Evolutionary conservation across 1,140 invertebrate genomes (phyloP).

Genomic region (Pemphigus obesinymphae): DNA sequence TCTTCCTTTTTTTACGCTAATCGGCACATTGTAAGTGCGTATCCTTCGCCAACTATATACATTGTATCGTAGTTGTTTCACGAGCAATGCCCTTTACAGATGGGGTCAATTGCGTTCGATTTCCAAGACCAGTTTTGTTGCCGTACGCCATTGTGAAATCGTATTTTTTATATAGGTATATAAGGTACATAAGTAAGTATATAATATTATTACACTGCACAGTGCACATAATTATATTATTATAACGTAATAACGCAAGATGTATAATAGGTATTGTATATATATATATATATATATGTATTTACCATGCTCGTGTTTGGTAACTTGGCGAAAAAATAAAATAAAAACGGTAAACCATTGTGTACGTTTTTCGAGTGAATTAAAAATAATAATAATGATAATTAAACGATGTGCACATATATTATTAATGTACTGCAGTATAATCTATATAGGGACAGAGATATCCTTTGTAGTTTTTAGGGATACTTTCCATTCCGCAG

Average conservation of each 20-base stretch:
- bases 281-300: background rate
- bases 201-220: too few relatives aligned
- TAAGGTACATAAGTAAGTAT: too few relatives aligned
- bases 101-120: conserved; percentile 36
- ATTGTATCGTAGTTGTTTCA: conserved; percentile 16
- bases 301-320: too few relatives aligned
- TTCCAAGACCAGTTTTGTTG: conserved; percentile 34
- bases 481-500: too few relatives aligned
- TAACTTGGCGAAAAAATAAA: background rate
- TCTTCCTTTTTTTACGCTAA: background rate
- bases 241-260: background rate
- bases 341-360: conserved; percentile 26
- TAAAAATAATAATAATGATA: too few relatives aligned
- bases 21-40: background rate
- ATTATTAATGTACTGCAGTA: too few relatives aligned
- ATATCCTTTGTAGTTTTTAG: too few relatives aligned
- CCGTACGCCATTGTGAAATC: conserved; percentile 16
- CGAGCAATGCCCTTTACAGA: conserved; percentile 31
- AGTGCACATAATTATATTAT: background rate
- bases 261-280: background rate
- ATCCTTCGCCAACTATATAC: conserved; percentile 4
- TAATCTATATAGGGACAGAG: too few relatives aligned
- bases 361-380: too few relatives aligned
- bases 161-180: background rate
- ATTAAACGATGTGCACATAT: too few relatives aligned